Percentiles rank a stretch among this genome's conserved stretches.
Conservation (phyloP, 2,888 invertebrate genomes). For the Cremastobaeus sp. region DNA sequence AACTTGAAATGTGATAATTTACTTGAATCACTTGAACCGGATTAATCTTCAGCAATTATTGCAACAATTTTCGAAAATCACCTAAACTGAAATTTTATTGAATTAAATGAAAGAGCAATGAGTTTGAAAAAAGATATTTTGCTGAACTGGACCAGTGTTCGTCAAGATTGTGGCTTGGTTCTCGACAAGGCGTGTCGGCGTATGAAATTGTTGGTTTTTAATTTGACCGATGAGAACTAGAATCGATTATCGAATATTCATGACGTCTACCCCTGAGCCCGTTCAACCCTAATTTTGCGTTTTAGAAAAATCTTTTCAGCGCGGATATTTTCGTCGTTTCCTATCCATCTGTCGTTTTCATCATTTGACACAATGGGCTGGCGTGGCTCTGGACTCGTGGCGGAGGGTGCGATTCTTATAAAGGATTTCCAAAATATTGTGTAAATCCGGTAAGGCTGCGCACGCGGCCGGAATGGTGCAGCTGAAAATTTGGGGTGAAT, state of each 20-base stretch:
- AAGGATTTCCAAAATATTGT: conserved; percentile 79
- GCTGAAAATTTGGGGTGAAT: conserved; percentile 77
- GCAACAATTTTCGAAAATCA: no score
- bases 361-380: conserved; percentile 64
- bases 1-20: no score
- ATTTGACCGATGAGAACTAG: conserved; percentile 4
- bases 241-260: conserved; percentile 42
- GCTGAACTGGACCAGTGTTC: no score
- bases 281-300: conserved; percentile 74
- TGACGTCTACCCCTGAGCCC: conserved; percentile 28
- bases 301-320: conserved; percentile 68
- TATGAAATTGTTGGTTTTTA: neutral
- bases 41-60: no score
- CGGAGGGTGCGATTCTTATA: conserved; percentile 68
- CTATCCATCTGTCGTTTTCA: conserved; percentile 71
- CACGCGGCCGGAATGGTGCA: conserved; percentile 64
- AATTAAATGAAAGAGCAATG: no score
- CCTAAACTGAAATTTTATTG: no score
- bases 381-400: conserved; percentile 58
- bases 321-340: conserved; percentile 50
- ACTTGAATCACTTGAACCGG: no score
- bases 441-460: conserved; percentile 73
- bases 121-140: no score
- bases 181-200: no score
- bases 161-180: no score